These are phyloP conservation scores for Nerophis lumbriciformis DNA, from an alignment of 2,113 vertebrate species.

Conservation along the genomic window DNA sequence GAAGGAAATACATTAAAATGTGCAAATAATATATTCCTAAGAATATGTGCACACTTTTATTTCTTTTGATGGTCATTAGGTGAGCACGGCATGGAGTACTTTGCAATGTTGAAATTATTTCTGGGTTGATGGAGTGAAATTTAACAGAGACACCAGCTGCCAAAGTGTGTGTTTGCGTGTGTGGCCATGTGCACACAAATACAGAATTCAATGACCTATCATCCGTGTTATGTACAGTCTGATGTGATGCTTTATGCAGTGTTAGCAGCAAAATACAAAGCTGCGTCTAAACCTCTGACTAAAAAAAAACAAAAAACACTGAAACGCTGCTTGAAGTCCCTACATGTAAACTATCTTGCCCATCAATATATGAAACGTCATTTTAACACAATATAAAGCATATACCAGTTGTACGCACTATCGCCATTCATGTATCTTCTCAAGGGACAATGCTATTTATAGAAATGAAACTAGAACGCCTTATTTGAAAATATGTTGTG, in stretches of 20 bases:
- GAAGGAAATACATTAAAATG: background rate
- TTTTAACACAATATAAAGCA: no score
- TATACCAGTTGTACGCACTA: no score
- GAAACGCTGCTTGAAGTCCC: no score
- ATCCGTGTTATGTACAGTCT: background rate
- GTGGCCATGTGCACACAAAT: conserved; percentile 11
- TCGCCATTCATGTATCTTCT: no score
- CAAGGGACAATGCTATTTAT: no score
- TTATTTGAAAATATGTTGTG: no score
- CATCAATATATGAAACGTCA: no score
- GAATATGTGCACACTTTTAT: background rate
- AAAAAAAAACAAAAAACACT: no score
- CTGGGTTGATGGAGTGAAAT: background rate
- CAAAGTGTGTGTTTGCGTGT: background rate
- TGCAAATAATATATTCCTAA: background rate
- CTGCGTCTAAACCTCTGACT: no score
- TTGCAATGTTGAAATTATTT: background rate
- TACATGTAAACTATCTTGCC: no score
- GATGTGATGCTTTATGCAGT: conserved; percentile 1
- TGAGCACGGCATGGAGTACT: background rate
- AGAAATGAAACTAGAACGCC: no score
- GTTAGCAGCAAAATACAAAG: background rate
- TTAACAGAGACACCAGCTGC: conserved; percentile 6
- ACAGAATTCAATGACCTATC: conserved; percentile 17
- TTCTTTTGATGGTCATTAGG: background rate